Conservation (phyloP, 2,888 invertebrate species). For the Spicauda simplicius region DNA sequence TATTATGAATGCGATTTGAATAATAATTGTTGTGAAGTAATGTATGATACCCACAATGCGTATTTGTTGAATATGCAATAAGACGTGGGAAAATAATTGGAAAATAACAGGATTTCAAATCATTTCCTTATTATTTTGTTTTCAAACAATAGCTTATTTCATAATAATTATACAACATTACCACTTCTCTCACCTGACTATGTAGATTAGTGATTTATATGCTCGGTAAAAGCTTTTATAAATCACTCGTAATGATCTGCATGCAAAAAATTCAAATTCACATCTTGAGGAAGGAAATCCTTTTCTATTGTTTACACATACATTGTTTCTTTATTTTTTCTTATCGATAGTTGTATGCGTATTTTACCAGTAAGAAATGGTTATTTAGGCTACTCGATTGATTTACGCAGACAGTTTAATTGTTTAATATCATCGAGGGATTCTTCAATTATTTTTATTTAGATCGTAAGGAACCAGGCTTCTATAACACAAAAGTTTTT, state of each 20-base stretch:
- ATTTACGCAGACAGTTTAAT: no score
- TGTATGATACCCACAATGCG: constrained; percentile 52
- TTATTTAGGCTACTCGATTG: no score
- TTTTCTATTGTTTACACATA: no score
- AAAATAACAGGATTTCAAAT: constrained; percentile 53
- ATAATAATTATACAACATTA: constrained; percentile 42
- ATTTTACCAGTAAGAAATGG: no score
- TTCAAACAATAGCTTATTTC: constrained; percentile 52
- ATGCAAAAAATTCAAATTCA: no score
- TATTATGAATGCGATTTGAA: constrained; percentile 64
- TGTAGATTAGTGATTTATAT: constrained; percentile 33
- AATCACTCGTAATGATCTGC: neutral
- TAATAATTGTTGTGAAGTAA: constrained; percentile 65
- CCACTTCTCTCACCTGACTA: constrained; percentile 19
- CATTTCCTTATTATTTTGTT: constrained; percentile 41
- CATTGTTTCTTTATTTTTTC: no score
- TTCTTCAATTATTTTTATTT: no score
- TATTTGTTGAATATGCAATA: constrained; percentile 65
- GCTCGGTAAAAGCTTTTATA: constrained; percentile 10
- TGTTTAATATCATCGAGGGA: no score
- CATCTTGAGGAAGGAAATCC: no score
- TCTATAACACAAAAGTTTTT: no score
- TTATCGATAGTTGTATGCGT: no score
- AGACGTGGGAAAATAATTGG: constrained; percentile 66
- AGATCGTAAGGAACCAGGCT: no score